phyloP scores from a whole-genome alignment of 1,140 invertebrate genomes.

The Bicyclus anynana region DNA sequence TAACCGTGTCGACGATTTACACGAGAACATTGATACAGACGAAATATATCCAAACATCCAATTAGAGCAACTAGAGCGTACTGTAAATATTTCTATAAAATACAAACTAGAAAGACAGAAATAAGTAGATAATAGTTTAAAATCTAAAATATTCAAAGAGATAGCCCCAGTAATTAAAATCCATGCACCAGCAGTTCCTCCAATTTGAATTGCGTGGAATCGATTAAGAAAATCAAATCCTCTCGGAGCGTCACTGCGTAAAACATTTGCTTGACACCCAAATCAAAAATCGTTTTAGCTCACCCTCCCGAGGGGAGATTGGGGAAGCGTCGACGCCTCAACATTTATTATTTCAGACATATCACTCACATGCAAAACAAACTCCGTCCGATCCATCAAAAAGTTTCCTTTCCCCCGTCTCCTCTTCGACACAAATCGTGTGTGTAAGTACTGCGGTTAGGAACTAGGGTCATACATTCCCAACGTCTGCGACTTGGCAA shows the following conservation, averaged over 20 bases:
- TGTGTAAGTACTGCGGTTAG: conserved; percentile 71
- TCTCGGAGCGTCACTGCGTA: conserved; percentile 63
- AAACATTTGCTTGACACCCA: conserved; percentile 76
- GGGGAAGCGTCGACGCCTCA: conserved; percentile 72
- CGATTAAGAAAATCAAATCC: conserved; percentile 75
- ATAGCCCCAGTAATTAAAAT: conserved; percentile 17
- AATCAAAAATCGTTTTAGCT: conserved; percentile 77
- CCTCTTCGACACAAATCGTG: conserved; percentile 66
- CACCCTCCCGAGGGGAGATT: conserved; percentile 58
- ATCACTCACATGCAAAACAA: conserved; percentile 78
- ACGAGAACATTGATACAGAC: conserved; percentile 28
- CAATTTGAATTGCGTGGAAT: conserved; percentile 33
- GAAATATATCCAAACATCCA: background rate
- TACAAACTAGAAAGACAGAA: too few relatives aligned
- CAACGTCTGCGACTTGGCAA: conserved; percentile 17
- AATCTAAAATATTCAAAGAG: too few relatives aligned
- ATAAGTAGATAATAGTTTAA: too few relatives aligned
- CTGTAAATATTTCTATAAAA: too few relatives aligned
- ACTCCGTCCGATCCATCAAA: conserved; percentile 76
- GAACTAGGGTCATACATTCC: conserved; percentile 25
- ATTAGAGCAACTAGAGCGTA: too few relatives aligned
- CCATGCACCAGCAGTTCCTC: conserved; percentile 3
- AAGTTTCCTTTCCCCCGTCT: conserved; percentile 59
- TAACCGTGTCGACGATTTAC: conserved; percentile 53
- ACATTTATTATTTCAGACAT: conserved; percentile 78